Evolutionary conservation across 1,140 invertebrate genomes (phyloP).

Genomic region (Meloidogyne exigua): DNA sequence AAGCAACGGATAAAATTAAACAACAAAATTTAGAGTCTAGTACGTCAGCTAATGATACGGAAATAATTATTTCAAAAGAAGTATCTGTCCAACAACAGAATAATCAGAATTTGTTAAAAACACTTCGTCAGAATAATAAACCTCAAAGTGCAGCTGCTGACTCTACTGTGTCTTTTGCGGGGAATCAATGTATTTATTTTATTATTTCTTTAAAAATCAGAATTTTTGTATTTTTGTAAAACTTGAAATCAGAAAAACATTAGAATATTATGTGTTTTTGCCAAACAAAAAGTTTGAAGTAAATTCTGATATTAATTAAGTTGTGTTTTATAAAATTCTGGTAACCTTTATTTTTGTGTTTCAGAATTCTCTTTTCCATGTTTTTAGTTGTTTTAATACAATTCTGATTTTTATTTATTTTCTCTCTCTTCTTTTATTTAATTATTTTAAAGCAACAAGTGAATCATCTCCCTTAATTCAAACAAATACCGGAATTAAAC

Average conservation of each 20-base stretch:
- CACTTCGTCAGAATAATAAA: constrained; percentile 7
- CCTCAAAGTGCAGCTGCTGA: constrained; percentile 21
- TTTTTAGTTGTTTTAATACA: too few species aligned
- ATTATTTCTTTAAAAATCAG: neutral
- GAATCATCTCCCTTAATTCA: neutral
- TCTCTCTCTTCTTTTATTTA: neutral
- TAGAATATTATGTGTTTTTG: too few species aligned
- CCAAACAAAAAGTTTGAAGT: too few species aligned
- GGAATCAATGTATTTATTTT: too few species aligned
- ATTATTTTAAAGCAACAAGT: neutral
- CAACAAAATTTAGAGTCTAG: neutral
- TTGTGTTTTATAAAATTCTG: too few species aligned
- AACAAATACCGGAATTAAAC: neutral
- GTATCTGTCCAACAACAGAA: neutral
- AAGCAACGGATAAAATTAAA: too few species aligned
- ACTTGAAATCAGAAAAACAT: too few species aligned
- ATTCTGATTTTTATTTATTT: too few species aligned
- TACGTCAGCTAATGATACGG: neutral
- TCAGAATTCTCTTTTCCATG: neutral
- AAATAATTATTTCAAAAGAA: neutral
- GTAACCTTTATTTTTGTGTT: too few species aligned
- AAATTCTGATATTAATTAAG: too few species aligned
- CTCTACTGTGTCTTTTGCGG: constrained; percentile 8
- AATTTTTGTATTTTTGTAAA: neutral
- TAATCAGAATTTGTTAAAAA: neutral